Conservation (phyloP, 2,797 vertebrate species). For the Eupleurogrammus muticus region DNA sequence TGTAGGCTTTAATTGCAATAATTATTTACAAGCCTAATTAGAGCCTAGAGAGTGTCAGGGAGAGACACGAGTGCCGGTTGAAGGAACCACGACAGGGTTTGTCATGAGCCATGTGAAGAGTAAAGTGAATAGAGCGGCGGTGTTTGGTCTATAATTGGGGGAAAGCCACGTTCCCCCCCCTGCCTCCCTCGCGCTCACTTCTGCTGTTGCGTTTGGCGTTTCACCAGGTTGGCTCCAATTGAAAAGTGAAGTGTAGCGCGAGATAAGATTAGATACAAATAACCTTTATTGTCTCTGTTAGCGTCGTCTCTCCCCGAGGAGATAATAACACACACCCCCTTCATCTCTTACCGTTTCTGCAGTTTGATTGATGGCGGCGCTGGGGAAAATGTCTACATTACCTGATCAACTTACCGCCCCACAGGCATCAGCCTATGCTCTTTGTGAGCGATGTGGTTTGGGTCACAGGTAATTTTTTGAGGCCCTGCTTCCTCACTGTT, state of each 20-base stretch:
- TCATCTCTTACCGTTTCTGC: no score
- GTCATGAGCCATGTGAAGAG: constrained; percentile 74
- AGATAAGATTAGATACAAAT: no score
- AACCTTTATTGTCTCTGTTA: no score
- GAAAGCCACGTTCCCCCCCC: constrained; percentile 49
- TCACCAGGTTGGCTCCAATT: constrained; percentile 31
- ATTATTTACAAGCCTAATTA: constrained; percentile 91
- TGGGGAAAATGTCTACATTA: no score
- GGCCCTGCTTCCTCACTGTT: no score
- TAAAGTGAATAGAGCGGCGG: constrained; percentile 60
- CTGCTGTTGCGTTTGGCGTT: constrained; percentile 18
- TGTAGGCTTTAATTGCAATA: constrained; percentile 90
- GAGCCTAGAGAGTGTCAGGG: constrained; percentile 81
- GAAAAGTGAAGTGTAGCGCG: constrained; percentile 13
- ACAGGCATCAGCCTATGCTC: no score
- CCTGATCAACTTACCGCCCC: no score
- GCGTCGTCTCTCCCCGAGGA: no score
- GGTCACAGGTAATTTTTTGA: no score
- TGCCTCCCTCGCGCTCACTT: constrained; percentile 10
- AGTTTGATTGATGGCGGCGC: no score
- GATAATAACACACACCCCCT: no score
- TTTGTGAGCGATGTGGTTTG: no score
- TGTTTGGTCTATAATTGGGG: constrained; percentile 73
- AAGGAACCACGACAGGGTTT: constrained; percentile 78
- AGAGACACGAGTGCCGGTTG: constrained; percentile 76